Percentiles rank a stretch among this genome's conserved stretches.
Evolutionary conservation across 2,888 invertebrate species (phyloP).

Genomic region (Meliscaeva auricollis): DNA sequence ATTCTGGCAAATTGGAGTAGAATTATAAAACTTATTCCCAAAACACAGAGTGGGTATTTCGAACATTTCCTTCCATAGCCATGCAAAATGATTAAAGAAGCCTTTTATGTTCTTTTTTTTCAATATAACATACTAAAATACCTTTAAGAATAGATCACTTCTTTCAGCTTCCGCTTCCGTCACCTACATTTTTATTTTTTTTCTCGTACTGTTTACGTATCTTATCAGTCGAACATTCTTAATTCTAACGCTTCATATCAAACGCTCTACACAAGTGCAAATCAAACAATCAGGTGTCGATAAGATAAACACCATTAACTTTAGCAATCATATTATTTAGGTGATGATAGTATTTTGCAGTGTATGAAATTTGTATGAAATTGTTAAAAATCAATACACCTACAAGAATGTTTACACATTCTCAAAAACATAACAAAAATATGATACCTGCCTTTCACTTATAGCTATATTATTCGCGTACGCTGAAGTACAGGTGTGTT

Average conservation of each 20-base stretch:
- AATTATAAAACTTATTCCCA: too few species aligned
- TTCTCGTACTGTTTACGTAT: background rate
- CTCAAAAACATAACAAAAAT: background rate
- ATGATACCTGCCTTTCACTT: background rate
- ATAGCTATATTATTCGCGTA: background rate
- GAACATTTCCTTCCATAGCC: too few species aligned
- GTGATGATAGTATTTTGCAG: constrained; percentile 58
- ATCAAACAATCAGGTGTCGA: constrained; percentile 48
- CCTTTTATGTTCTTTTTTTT: background rate
- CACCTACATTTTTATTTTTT: constrained; percentile 25
- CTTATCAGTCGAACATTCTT: constrained; percentile 55
- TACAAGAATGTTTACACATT: background rate
- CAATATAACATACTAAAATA: background rate
- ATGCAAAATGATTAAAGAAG: too few species aligned
- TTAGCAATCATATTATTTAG: constrained; percentile 38
- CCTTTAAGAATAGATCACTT: background rate
- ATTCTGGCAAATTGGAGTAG: too few species aligned
- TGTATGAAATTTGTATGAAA: constrained; percentile 38
- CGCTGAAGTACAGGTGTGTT: background rate
- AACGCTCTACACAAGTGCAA: constrained; percentile 24
- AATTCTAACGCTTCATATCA: constrained; percentile 13
- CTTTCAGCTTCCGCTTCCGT: constrained; percentile 43
- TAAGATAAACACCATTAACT: constrained; percentile 63
- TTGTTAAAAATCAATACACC: constrained; percentile 31
- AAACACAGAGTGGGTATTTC: too few species aligned